Conservation (phyloP, 2,113 vertebrate genomes). For the Thunnus maccoyii region DNA sequence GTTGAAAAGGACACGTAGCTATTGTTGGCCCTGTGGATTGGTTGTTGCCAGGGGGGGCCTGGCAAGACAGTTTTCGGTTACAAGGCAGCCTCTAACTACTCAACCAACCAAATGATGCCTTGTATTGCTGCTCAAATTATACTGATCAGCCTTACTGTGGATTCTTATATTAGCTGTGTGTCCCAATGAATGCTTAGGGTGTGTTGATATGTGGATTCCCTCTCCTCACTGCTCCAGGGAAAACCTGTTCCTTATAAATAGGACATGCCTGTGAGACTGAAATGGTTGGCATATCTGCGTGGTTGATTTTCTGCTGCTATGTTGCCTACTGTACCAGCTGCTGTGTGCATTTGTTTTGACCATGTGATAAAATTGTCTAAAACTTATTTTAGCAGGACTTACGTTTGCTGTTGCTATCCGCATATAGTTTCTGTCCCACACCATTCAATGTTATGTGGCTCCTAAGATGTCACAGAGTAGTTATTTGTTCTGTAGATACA, state of each 20-base stretch:
- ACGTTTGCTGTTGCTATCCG: constrained; percentile 42
- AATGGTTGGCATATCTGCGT: constrained; percentile 59
- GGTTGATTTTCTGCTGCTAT: constrained; percentile 44
- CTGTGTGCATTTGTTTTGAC: constrained; percentile 51
- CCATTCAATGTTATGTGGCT: constrained; percentile 28
- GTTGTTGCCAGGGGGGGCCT: background rate
- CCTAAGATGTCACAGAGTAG: constrained; percentile 29
- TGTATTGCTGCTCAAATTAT: background rate
- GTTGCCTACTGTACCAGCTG: constrained; percentile 53
- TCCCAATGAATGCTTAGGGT: constrained; percentile 18
- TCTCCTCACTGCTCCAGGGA: constrained; percentile 31
- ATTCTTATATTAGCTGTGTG: background rate
- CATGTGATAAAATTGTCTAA: constrained; percentile 49
- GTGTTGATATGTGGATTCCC: constrained; percentile 30
- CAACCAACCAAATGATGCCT: background rate
- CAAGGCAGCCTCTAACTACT: background rate
- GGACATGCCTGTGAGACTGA: constrained; percentile 41
- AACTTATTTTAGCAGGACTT: constrained; percentile 60
- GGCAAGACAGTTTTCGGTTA: background rate
- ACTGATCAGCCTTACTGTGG: constrained; percentile 1
- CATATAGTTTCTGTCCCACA: constrained; percentile 5
- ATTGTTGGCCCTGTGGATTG: background rate
- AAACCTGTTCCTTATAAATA: constrained; percentile 63
- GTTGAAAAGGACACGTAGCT: background rate
- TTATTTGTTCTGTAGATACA: constrained; percentile 7